Base-by-base conservation (phyloP, 2,888 invertebrate species). In the Coenonympha glycerion region DNA sequence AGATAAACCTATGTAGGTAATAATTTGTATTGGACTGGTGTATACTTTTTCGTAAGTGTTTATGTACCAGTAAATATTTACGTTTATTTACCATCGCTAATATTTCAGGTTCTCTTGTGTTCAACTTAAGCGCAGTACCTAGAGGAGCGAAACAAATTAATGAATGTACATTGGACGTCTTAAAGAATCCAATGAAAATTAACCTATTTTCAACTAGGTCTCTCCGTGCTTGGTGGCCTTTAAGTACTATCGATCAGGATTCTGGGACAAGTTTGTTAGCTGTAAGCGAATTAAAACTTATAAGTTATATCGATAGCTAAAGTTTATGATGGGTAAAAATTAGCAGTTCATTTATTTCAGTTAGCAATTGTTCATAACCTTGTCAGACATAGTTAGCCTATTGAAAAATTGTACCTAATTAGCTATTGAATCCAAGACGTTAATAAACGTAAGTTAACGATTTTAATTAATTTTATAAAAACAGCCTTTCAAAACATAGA, bases 171-270 rank as follows among this genome's bases (percentile, higher is more conserved):
- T 56, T 88, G 15, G 71, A 77, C 6, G 69, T 77, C 8, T 59
- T 86, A 18, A 76, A 88, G 8, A 76, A 73, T 2, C 64, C 77
- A 1, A 89, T 88, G 15, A 88, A 77, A 51, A 67, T 92, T 0
- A 92, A 92, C 77, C 73, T 93, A n/a, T 94, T 94, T 69, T 83
- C 88, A 50, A 66, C 82, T 0, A 86, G 83, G 60, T 73, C 86
- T 9, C 77, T 90, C 3, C 87, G 84, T 52, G 92, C 91, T 0
- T 93, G 93, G 93, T 93, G 93, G 91, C 92, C 93, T 0, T 85
- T 92, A 51, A 71, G 66, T 26, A 70, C 56, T 2, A 57, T 66
- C 9, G 68, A 72, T 47, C 55, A 55, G 0, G 61, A 60, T 11
- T 59, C 57, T 6, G 68, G 68, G 18, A 50, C 55, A 16, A 57